These are phyloP conservation scores for Epsilonema sp. DNA, from an alignment of 2,888 invertebrate species.

Conservation along the genomic window DNA sequence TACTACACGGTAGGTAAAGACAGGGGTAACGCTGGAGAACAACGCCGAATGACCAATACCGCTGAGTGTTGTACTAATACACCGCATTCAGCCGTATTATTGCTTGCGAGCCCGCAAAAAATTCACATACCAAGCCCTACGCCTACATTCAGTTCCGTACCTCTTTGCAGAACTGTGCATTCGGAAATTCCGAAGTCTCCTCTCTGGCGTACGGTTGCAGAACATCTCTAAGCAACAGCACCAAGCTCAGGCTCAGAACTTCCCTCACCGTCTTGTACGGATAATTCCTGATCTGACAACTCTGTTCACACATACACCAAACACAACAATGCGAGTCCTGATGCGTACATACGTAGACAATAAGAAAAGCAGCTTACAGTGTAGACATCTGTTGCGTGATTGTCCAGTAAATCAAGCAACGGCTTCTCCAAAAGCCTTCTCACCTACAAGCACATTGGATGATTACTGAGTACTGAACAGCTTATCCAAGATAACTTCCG, in stretches of 20 bases:
- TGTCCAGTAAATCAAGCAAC: conserved; percentile 55
- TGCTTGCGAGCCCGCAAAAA: too few species aligned
- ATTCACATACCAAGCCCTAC: too few species aligned
- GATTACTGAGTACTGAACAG: too few species aligned
- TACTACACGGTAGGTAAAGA: too few species aligned
- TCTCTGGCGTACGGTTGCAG: conserved; percentile 42
- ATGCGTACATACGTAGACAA: too few species aligned
- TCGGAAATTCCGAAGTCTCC: too few species aligned
- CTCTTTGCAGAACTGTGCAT: conserved; percentile 19
- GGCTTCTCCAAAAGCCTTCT: conserved; percentile 70
- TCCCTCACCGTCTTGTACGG: conserved; percentile 88
- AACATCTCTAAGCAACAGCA: conserved; percentile 69
- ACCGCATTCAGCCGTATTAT: too few species aligned
- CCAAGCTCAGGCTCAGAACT: conserved; percentile 73
- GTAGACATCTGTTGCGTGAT: conserved; percentile 58
- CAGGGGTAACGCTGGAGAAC: too few species aligned
- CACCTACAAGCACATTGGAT: conserved; percentile 23
- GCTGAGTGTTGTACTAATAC: too few species aligned
- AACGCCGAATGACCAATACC: too few species aligned
- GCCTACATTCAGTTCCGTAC: conserved; percentile 6
- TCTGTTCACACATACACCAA: conserved; percentile 1
- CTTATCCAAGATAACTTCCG: too few species aligned
- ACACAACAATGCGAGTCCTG: too few species aligned
- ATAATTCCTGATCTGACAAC: conserved; percentile 40
- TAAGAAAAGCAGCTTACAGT: conserved; percentile 34